A percentile compares a stretch with the other conserved stretches of the same genome.
Conservation (phyloP, 2,888 invertebrate genomes). For the Andrena camellia region DNA sequence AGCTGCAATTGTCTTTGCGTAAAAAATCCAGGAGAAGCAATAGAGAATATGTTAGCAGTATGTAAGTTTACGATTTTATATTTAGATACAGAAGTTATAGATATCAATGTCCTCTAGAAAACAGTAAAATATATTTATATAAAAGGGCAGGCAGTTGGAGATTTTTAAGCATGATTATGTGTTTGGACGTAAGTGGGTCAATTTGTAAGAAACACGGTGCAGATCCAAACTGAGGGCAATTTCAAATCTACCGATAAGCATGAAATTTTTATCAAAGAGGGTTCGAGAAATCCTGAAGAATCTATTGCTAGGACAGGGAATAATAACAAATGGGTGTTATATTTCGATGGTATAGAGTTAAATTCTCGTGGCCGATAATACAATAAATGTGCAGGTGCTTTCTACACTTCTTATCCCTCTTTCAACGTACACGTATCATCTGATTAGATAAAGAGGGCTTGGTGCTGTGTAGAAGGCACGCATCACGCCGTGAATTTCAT, state of each 20-base stretch:
- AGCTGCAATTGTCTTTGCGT: too few species aligned
- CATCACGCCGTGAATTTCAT: constrained; percentile 56
- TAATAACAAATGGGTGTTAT: constrained; percentile 29
- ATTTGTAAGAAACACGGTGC: neutral
- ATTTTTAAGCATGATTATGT: too few species aligned
- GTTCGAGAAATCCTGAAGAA: neutral
- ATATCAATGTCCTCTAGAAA: too few species aligned
- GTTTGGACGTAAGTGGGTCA: too few species aligned
- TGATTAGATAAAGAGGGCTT: constrained; percentile 84
- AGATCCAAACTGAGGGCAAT: neutral
- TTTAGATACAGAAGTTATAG: too few species aligned
- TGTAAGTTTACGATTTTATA: too few species aligned
- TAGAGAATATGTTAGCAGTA: too few species aligned
- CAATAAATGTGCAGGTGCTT: constrained; percentile 59
- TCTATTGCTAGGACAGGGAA: neutral
- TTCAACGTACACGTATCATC: constrained; percentile 74
- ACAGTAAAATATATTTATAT: too few species aligned
- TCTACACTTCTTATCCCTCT: constrained; percentile 71
- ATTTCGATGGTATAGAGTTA: constrained; percentile 29
- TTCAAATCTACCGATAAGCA: neutral
- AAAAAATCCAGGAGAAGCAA: too few species aligned
- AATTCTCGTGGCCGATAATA: constrained; percentile 57
- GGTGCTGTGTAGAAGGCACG: constrained; percentile 72
- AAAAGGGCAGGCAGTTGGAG: too few species aligned
- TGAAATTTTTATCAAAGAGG: neutral